These are phyloP conservation scores for Alectura lathami DNA, from an alignment of 2,113 vertebrate genomes.

Conservation along the genomic window DNA sequence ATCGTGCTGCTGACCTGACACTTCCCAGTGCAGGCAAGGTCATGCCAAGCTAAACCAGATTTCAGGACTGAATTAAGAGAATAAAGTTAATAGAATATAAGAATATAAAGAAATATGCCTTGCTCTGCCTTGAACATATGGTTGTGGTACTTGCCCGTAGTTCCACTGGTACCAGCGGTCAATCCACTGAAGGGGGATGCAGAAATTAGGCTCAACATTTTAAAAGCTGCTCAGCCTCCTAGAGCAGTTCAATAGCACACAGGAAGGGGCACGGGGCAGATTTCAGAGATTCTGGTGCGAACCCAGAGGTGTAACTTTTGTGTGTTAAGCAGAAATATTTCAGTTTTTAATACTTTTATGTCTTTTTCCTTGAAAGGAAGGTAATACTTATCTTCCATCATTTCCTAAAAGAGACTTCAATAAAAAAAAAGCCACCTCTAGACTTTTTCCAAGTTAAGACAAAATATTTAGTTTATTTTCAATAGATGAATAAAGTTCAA, in stretches of 20 bases:
- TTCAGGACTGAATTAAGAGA: not conserved
- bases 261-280: not conserved
- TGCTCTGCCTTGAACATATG: not conserved
- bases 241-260: not conserved
- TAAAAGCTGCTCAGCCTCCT: not conserved
- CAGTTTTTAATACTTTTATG: not conserved
- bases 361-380: not conserved
- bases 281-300: not conserved
- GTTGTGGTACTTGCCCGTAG: not conserved
- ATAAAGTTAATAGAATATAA: not conserved
- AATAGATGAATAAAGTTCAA: not conserved
- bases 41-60: not conserved
- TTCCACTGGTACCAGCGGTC: not conserved
- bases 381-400: not conserved
- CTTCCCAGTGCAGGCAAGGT: not conserved
- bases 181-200: not conserved
- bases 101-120: not conserved
- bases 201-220: not conserved
- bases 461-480: not conserved
- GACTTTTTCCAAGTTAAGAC: not conserved
- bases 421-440: not conserved
- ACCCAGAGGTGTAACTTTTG: not conserved
- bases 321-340: not conserved
- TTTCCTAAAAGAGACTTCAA: not conserved
- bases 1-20: accelerated